These are phyloP conservation scores for Alloplasta piceator DNA, from an alignment of 2,888 invertebrate species.

Conservation along the genomic window DNA sequence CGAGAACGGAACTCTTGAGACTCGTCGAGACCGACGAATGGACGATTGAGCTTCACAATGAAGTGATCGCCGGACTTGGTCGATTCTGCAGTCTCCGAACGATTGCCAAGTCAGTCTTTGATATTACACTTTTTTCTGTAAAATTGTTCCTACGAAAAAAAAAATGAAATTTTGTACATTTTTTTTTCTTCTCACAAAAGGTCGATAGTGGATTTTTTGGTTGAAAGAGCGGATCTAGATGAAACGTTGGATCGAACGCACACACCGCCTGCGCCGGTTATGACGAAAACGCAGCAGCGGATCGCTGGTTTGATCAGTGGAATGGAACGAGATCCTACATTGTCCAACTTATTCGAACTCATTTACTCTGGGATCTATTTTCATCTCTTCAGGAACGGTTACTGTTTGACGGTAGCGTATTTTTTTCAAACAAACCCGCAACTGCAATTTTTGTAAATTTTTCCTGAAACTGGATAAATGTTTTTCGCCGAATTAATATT, in stretches of 20 bases:
- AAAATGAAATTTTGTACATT: background rate
- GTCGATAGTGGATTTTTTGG: constrained; percentile 72
- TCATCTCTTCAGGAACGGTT: constrained; percentile 72
- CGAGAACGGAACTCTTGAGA: constrained; percentile 70
- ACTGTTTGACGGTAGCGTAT: constrained; percentile 47
- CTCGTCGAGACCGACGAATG: constrained; percentile 71
- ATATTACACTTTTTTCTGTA: background rate
- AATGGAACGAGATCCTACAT: constrained; percentile 74
- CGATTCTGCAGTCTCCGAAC: constrained; percentile 66
- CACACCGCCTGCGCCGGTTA: constrained; percentile 83
- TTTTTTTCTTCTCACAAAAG: constrained; percentile 41
- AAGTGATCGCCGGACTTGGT: constrained; percentile 70
- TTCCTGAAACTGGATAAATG: too few relatives aligned
- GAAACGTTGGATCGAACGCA: constrained; percentile 79
- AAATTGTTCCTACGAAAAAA: background rate
- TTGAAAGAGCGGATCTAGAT: constrained; percentile 63
- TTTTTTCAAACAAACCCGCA: background rate
- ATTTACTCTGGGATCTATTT: constrained; percentile 74
- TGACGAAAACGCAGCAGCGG: constrained; percentile 83
- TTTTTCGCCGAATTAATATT: background rate
- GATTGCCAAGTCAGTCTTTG: constrained; percentile 73
- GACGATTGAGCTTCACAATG: constrained; percentile 69
- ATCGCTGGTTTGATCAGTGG: constrained; percentile 80
- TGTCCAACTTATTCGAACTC: constrained; percentile 69
- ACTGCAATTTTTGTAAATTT: background rate